Base-by-base conservation (phyloP, 2,888 invertebrate species). In the Mimas tiliae region DNA sequence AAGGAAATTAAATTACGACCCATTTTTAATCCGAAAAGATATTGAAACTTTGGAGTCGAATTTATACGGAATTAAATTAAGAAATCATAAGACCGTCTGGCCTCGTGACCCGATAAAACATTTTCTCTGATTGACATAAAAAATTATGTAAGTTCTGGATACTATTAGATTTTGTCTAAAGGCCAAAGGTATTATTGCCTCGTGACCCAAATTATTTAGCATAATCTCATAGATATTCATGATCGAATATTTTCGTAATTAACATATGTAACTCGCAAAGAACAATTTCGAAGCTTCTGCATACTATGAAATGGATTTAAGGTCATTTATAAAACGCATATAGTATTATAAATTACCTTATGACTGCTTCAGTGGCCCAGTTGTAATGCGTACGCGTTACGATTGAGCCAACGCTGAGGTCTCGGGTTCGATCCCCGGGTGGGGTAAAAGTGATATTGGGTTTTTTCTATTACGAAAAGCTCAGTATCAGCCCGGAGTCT, bases 31-130 rank as follows among this genome's bases (percentile, higher is more conserved):
- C 66, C 67, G 55, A 65, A 45, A 45, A 67, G 69, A 69, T 69
- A 71, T 66, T 68, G 63, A 70, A 66, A 69, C 69, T 72, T 71
- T 71, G 70, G 53, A 67, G 69, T 64, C 65, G 67, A 76, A 76
- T 80, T 80, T 70, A 65, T 69, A 63, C 69, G 70, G 65, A 74
- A 74, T 72, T 68, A 69, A 75, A 78, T 80, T 72, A 74, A 66
- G 65, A 67, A 69, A 64, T 67, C 47, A 58, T 66, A 11, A 12
- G 16, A 42, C 38, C 7, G 55, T 55, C 34, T 38, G 55, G 3
- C 42, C 19, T 42, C 19, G 55, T 38, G 58, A 42, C 19, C 42
- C 58, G 12, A 16, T 58, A 38, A 16, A 58, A 58, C 42, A 14
- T n/a, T 58, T 58, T 11, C 11, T 12, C 42, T 42, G 58, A 42